Conservation (phyloP, 2,797 vertebrate genomes). For the Poeciliopsis gracilis region DNA sequence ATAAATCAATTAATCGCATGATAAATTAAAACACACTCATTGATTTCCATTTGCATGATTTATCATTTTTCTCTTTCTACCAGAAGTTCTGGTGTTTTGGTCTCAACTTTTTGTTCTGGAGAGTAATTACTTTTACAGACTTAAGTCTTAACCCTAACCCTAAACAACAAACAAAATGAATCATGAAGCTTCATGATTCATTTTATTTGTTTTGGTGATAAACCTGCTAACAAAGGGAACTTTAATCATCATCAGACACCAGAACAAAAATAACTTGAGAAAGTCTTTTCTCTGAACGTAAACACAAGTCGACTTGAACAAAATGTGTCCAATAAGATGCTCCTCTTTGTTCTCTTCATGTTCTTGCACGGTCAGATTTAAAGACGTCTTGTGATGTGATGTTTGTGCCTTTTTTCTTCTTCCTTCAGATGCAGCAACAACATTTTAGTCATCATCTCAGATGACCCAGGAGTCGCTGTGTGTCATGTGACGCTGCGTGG, state of each 20-base stretch:
- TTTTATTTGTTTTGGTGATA: too few relatives aligned
- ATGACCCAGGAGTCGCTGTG: constrained; percentile 16
- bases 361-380: not conserved
- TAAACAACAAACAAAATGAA: too few relatives aligned
- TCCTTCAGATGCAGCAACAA: constrained; percentile 6
- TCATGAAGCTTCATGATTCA: too few relatives aligned
- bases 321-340: not conserved
- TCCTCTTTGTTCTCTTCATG: not conserved
- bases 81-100: too few relatives aligned
- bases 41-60: too few relatives aligned
- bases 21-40: too few relatives aligned
- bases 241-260: constrained; percentile 28
- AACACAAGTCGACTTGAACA: not conserved
- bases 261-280: not conserved
- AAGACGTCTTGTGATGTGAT: not conserved
- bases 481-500: constrained; percentile 21
- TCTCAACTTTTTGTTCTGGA: too few relatives aligned
- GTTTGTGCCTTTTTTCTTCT: not conserved
- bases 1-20: too few relatives aligned
- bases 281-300: not conserved
- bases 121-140: too few relatives aligned
- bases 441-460: constrained; percentile 13
- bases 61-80: too few relatives aligned
- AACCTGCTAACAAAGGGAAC: constrained; percentile 4
- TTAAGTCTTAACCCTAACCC: too few relatives aligned